phyloP scores from a whole-genome alignment of 2,888 invertebrate species.

The Plagiodera versicolora region DNA sequence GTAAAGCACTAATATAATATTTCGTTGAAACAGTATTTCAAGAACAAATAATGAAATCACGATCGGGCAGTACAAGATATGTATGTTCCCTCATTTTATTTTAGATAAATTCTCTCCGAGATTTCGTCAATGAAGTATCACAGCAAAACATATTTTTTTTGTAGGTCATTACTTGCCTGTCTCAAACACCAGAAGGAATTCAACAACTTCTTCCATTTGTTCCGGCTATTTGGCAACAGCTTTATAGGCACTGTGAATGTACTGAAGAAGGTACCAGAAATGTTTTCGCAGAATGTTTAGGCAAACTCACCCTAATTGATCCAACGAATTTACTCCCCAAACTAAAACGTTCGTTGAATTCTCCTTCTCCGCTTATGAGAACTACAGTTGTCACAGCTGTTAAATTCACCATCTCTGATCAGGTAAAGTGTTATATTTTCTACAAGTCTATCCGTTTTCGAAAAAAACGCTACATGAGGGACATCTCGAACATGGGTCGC shows the following conservation, averaged over 20 bases:
- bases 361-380: slow-evolving; percentile 82
- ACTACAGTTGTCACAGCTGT: slow-evolving; percentile 97
- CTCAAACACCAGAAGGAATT: slow-evolving; percentile 72
- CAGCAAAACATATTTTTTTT: slow-evolving; percentile 11
- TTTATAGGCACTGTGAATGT: slow-evolving; percentile 95
- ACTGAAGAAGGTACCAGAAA: slow-evolving; percentile 97
- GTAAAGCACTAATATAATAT: too few species aligned
- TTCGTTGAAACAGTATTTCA: too few species aligned
- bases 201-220: slow-evolving; percentile 78
- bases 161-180: slow-evolving; percentile 83
- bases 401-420: slow-evolving; percentile 98
- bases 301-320: slow-evolving; percentile 92
- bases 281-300: slow-evolving; percentile 98
- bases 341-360: slow-evolving; percentile 78
- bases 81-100: too few species aligned
- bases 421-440: slow-evolving; percentile 50
- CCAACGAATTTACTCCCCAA: slow-evolving; percentile 86
- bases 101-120: not conserved
- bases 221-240: slow-evolving; percentile 87
- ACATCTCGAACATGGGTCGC: too few species aligned
- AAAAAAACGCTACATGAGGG: too few species aligned
- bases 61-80: too few species aligned
- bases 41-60: not conserved
- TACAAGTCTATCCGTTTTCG: slow-evolving; percentile 7
- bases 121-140: too few species aligned